Percentiles rank a stretch among this genome's conserved stretches.
Evolutionary conservation across 2,888 invertebrate species (phyloP).

Genomic region (Acronicta leporina): DNA sequence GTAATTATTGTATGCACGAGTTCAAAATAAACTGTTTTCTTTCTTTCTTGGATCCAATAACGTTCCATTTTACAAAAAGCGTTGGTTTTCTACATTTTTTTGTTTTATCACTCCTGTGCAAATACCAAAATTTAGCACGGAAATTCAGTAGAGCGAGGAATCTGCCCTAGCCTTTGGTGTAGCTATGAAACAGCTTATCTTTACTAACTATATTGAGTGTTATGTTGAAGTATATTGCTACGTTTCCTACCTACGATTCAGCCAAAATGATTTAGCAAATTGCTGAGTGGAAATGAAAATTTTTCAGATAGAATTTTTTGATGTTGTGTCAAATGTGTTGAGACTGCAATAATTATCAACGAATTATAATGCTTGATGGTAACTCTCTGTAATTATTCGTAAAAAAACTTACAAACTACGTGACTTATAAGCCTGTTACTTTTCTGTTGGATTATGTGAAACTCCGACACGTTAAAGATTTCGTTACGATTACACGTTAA

Average conservation of each 20-base stretch:
- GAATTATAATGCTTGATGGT: too few species aligned
- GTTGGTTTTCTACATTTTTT: background rate
- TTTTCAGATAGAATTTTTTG: background rate
- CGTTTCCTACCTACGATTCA: background rate
- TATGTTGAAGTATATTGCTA: background rate
- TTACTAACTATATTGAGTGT: conserved; percentile 36
- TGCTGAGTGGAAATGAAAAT: background rate
- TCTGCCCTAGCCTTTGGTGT: conserved; percentile 39
- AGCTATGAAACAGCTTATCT: conserved; percentile 43
- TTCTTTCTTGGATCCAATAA: too few species aligned
- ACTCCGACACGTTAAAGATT: too few species aligned
- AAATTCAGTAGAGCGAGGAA: conserved; percentile 54
- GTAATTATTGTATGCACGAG: too few species aligned
- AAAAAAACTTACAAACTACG: too few species aligned
- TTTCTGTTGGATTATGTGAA: too few species aligned
- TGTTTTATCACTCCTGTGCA: conserved; percentile 24
- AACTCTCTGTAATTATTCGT: too few species aligned
- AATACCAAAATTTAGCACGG: conserved; percentile 59
- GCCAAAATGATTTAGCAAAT: background rate
- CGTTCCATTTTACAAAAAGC: background rate
- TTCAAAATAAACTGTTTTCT: too few species aligned
- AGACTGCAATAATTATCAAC: too few species aligned
- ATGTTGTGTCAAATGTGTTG: background rate
- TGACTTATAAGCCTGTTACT: too few species aligned
- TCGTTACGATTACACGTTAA: too few species aligned